A percentile compares a stretch with the other conserved stretches of the same genome.
These are phyloP conservation scores for Nannoperca australis DNA, from an alignment of 2,797 vertebrate species.

Conservation along the genomic window DNA sequence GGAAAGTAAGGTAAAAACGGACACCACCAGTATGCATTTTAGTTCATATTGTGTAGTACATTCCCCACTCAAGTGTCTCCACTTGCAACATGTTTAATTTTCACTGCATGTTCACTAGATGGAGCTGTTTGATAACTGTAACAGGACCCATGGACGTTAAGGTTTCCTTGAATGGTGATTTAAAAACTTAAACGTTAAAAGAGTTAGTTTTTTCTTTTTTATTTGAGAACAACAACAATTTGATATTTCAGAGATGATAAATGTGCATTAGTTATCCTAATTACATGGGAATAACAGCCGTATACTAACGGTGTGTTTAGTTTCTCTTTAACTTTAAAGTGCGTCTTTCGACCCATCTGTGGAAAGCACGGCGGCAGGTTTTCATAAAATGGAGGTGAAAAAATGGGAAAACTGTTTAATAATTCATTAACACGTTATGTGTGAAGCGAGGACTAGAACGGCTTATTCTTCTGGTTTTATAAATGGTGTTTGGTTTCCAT, in stretches of 20 bases:
- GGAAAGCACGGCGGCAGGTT: neutral
- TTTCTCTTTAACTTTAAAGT: neutral
- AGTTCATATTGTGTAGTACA: neutral
- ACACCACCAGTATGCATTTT: neutral
- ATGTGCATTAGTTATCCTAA: neutral
- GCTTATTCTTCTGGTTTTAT: neutral
- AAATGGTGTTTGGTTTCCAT: constrained; percentile 23
- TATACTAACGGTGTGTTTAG: neutral
- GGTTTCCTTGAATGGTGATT: neutral
- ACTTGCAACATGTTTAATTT: neutral
- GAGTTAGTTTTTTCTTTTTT: neutral
- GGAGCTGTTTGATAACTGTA: constrained; percentile 67
- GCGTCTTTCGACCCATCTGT: neutral
- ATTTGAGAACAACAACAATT: neutral
- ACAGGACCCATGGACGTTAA: neutral
- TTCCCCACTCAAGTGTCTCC: neutral
- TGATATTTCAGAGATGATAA: neutral
- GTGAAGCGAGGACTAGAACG: neutral
- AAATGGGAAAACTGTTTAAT: neutral
- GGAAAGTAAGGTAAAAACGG: neutral
- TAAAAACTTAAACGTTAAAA: neutral
- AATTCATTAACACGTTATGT: constrained; percentile 19
- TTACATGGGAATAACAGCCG: neutral
- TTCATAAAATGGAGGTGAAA: neutral
- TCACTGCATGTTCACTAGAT: constrained; percentile 65